A percentile compares a stretch with the other conserved stretches of the same genome.
Conservation (phyloP, 2,888 invertebrate genomes). For the Clunio marinus region DNA sequence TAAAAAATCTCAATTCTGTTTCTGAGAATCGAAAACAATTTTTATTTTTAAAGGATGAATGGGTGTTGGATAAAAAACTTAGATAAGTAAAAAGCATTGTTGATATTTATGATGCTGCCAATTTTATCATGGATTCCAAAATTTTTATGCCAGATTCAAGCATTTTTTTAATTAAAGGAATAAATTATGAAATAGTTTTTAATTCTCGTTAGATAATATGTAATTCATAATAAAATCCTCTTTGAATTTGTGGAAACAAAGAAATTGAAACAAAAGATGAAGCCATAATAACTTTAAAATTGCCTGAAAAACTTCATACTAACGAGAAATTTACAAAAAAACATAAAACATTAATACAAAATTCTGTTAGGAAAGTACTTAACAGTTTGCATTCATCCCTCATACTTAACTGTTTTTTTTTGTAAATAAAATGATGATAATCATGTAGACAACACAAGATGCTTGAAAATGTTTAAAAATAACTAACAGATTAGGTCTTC, state of each 20-base stretch:
- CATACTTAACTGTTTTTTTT: not conserved
- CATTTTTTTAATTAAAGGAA: no score
- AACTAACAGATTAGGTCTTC: no score
- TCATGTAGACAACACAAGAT: not conserved
- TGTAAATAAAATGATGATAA: constrained; percentile 14
- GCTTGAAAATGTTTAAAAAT: no score
- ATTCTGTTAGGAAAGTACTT: constrained; percentile 8
- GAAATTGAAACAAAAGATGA: not conserved
- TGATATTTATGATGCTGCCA: not conserved
- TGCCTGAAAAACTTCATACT: not conserved
- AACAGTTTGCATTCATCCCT: not conserved
- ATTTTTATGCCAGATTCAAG: no score
- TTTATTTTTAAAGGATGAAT: not conserved
- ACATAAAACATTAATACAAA: constrained; percentile 9
- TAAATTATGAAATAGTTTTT: no score
- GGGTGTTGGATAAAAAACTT: not conserved
- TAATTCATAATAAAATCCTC: not conserved
- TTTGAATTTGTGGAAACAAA: not conserved
- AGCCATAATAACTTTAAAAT: constrained; percentile 10
- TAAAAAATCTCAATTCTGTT: not conserved
- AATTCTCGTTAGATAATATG: no score
- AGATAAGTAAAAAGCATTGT: not conserved
- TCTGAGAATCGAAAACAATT: constrained; percentile 1
- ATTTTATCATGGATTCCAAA: not conserved
- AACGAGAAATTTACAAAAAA: not conserved